A percentile compares a stretch with the other conserved stretches of the same genome.
Evolutionary conservation across 2,888 invertebrate genomes (phyloP).

Genomic region (Leucophenga montana): DNA sequence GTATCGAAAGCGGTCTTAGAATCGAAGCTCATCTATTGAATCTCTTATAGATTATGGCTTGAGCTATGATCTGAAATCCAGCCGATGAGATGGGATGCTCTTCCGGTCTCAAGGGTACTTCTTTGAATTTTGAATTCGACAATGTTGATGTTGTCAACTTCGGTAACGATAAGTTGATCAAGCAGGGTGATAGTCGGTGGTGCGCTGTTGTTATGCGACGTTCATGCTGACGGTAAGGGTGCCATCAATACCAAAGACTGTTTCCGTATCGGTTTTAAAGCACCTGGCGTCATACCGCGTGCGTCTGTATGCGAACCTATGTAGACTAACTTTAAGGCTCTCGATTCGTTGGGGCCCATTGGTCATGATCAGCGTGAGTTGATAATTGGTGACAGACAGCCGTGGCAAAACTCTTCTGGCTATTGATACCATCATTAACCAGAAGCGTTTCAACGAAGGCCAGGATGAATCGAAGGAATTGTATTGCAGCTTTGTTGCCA

Average conservation of each 20-base stretch:
- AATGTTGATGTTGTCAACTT: slow-evolving; percentile 99
- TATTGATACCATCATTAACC: slow-evolving; percentile 99
- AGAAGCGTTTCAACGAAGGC: slow-evolving; percentile 97
- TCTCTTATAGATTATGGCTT: too few relatives aligned
- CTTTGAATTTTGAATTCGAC: slow-evolving; percentile 99
- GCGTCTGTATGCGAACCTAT: slow-evolving; percentile 99
- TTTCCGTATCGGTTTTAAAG: slow-evolving; percentile 92
- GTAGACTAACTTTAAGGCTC: slow-evolving; percentile 99
- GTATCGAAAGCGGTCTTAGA: too few relatives aligned
- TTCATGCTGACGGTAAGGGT: slow-evolving; percentile 96
- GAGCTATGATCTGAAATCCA: slow-evolving; percentile 99
- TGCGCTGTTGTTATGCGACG: slow-evolving; percentile 95
- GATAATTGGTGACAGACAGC: slow-evolving; percentile 99
- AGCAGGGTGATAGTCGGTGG: slow-evolving; percentile 97
- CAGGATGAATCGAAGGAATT: slow-evolving; percentile 98
- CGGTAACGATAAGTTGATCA: slow-evolving; percentile 99
- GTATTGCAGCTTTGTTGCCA: slow-evolving; percentile 99
- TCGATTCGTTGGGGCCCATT: slow-evolving; percentile 98
- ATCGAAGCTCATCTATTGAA: too few relatives aligned
- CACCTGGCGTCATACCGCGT: slow-evolving; percentile 98
- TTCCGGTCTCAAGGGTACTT: slow-evolving; percentile 99
- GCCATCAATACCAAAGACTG: slow-evolving; percentile 84
- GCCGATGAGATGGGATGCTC: slow-evolving; percentile 99
- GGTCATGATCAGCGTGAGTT: slow-evolving; percentile 99
- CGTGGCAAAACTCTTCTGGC: slow-evolving; percentile 95